Percentiles rank a stretch among this genome's conserved stretches.
Evolutionary conservation across 2,888 invertebrate genomes (phyloP).

Genomic region (Eueremaeus valkanovi): DNA sequence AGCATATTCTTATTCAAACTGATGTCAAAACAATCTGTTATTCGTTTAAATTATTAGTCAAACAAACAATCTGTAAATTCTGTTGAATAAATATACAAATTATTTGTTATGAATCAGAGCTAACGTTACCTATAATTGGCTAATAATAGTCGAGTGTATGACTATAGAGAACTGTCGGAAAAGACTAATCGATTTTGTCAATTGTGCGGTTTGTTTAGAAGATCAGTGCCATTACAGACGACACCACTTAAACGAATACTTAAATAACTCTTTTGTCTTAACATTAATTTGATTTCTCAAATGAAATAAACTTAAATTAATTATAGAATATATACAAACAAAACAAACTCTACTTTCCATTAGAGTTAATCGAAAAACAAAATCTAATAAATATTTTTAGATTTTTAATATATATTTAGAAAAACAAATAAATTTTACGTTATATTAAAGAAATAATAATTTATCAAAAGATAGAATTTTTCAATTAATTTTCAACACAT

Average conservation of each 20-base stretch:
- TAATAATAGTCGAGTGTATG: not conserved
- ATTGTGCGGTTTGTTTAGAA: not conserved
- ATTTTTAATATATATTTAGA: too few species aligned
- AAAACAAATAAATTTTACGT: too few species aligned
- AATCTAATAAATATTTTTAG: too few species aligned
- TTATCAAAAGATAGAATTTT: not conserved
- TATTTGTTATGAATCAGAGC: not conserved
- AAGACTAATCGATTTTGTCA: not conserved
- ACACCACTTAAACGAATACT: not conserved
- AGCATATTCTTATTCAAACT: not conserved
- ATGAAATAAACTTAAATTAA: too few species aligned
- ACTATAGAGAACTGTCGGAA: too few species aligned
- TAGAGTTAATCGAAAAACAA: too few species aligned
- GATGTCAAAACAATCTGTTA: slow-evolving; percentile 21
- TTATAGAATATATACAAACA: too few species aligned
- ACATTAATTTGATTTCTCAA: not conserved
- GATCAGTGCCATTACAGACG: not conserved
- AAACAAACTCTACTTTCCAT: too few species aligned
- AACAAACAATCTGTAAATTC: not conserved
- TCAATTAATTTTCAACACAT: not conserved
- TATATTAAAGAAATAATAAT: too few species aligned
- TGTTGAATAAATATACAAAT: slow-evolving; percentile 6
- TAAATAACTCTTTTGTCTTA: not conserved
- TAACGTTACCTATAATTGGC: not conserved
- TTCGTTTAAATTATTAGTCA: slow-evolving; percentile 16